phyloP scores from a whole-genome alignment of 2,113 vertebrate species.

The Copsychus sechellarum region DNA sequence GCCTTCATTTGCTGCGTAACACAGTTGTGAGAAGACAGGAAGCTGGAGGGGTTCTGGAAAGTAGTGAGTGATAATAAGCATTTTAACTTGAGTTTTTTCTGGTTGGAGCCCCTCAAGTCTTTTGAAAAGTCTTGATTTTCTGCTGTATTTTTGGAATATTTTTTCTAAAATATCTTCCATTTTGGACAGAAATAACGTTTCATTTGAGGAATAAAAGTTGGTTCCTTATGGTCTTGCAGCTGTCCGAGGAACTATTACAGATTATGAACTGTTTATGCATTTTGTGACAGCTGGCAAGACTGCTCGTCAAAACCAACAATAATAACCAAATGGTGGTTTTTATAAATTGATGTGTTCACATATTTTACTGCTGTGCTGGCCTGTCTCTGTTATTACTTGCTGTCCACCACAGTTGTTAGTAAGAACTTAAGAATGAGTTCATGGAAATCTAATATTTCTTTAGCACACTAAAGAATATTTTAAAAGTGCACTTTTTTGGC shows the following conservation, averaged over 20 bases:
- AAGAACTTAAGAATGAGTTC: not conserved
- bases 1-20: not conserved
- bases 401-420: not conserved
- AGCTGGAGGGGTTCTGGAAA: not conserved
- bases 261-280: slow-evolving; percentile 31
- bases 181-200: not conserved
- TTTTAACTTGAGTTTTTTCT: not conserved
- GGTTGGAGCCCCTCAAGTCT: not conserved
- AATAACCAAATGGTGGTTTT: not conserved
- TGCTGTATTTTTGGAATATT: not conserved
- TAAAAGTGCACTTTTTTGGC: not conserved
- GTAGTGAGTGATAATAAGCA: not conserved
- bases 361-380: not conserved
- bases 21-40: not conserved
- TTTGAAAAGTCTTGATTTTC: not conserved
- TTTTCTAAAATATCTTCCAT: not conserved
- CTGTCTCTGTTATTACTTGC: slow-evolving; percentile 1
- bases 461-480: not conserved
- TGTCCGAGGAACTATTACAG: not conserved
- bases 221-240: not conserved
- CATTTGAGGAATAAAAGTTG: not conserved
- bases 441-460: not conserved
- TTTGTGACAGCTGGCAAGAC: slow-evolving; percentile 34
- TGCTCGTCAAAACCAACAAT: not conserved
- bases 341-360: not conserved